These are phyloP conservation scores for Forpus xanthops DNA, from an alignment of 2,797 vertebrate species.

Conservation along the genomic window DNA sequence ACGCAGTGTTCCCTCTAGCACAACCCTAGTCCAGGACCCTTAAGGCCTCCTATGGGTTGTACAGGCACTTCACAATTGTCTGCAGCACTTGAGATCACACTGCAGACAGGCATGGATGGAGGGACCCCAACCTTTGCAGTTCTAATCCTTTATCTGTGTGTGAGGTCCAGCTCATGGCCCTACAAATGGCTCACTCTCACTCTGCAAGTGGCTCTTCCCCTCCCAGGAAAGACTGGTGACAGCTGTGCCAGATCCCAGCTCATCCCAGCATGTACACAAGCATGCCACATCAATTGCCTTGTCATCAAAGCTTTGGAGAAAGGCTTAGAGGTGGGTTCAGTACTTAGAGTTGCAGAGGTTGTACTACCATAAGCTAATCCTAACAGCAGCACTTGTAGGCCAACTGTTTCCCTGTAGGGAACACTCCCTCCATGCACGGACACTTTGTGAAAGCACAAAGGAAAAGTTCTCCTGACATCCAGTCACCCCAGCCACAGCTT, in stretches of 20 bases:
- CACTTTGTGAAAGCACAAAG: background rate
- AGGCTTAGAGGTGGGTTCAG: background rate
- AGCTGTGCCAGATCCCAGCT: background rate
- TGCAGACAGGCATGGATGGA: background rate
- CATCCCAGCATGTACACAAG: background rate
- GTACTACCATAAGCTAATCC: background rate
- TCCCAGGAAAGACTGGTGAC: background rate
- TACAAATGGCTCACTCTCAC: background rate
- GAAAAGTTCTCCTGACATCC: background rate
- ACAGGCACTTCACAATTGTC: background rate
- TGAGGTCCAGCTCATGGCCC: background rate
- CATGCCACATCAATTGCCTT: background rate
- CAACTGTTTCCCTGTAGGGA: background rate
- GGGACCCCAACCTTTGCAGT: background rate
- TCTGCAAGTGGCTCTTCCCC: background rate
- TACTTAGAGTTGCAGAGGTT: background rate
- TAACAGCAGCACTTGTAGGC: background rate
- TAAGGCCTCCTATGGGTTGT: rapidly evolving
- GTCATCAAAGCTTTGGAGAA: background rate
- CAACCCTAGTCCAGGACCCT: background rate
- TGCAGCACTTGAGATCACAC: background rate
- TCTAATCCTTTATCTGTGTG: background rate
- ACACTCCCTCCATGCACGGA: background rate
- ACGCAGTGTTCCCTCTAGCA: background rate
- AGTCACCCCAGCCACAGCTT: background rate